Percentiles rank a stretch among this genome's conserved stretches.
phyloP scores from a whole-genome alignment of 2,797 vertebrate species.

The Champsocephalus gunnari region DNA sequence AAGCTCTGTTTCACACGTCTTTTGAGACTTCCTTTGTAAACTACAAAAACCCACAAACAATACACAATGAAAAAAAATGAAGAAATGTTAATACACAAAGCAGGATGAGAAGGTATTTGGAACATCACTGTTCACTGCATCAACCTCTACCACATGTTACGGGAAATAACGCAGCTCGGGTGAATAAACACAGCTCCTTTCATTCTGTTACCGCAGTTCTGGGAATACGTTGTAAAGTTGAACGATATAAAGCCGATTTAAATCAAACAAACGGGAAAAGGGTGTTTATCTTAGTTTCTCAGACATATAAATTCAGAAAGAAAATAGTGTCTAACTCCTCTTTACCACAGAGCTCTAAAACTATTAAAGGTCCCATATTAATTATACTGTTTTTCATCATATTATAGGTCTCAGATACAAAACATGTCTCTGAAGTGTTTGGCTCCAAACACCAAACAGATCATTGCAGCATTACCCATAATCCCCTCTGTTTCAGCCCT shows the following conservation, averaged over 20 bases:
- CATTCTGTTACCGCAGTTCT: background rate
- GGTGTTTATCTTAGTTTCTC: slow-evolving; percentile 4
- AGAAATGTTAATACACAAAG: slow-evolving; percentile 6
- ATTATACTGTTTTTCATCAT: too few species aligned
- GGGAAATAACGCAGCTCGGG: slow-evolving; percentile 27
- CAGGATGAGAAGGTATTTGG: background rate
- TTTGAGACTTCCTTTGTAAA: slow-evolving; percentile 26
- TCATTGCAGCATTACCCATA: too few species aligned
- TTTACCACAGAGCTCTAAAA: background rate
- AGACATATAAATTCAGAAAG: slow-evolving; percentile 11
- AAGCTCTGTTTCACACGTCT: slow-evolving; percentile 10
- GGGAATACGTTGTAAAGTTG: slow-evolving; percentile 10
- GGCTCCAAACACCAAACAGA: too few species aligned
- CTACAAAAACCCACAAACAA: background rate
- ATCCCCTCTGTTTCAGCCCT: too few species aligned
- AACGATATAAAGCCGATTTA: slow-evolving; percentile 29
- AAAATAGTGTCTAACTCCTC: background rate
- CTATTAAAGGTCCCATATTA: too few species aligned
- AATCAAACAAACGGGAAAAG: slow-evolving; percentile 29
- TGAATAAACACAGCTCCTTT: slow-evolving; percentile 5
- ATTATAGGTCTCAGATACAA: too few species aligned
- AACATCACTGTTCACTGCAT: background rate
- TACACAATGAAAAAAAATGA: background rate
- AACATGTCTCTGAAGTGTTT: too few species aligned
- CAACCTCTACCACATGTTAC: slow-evolving; percentile 1